Base-by-base conservation (phyloP, 2,888 invertebrate species). In the Teleogryllus oceanicus region DNA sequence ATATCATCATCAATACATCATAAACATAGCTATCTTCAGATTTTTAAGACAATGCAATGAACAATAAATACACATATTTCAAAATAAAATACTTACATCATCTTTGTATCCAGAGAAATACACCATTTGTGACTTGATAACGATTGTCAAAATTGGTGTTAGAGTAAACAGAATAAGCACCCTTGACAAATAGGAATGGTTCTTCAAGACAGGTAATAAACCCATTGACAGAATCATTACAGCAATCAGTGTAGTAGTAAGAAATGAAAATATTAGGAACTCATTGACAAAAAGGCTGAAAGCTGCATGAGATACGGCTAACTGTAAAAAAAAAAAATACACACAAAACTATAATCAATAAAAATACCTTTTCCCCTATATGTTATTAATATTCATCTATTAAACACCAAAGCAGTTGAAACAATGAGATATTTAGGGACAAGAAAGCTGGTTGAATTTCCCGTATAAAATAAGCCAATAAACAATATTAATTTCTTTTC, bases 261-360 rank as follows among this genome's bases (percentile, higher is more conserved):
- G 83, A 82, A 89, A 85, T 2, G 90, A 90, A 2, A 89, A 88
- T 79, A 91, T 84, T 81, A 91, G 85, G 87, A 91, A 88, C 83
- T 89, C 87, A 85, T 91, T 91, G 20, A 89, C 90, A 86, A 90
- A 90, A 83, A 91, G 87, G 81, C 90, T 86, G 62, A 89, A 84
- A 11, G 88, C 81, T 83, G 85, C 84, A 78, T 83, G 83, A 62
- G 82, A 81, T 74, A 90, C 86, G 13, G 88, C 88, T 76, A 87
- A 78, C 89, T 89, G 85, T 78, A 86, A 84, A 81, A 81, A 77
- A 77, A 83, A 81, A 80, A 49, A 24, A 74, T 5, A 18, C n/a
- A 74, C 2, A 37, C 24, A 37, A 37, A 2, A 37, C 4, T 37
- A 37, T 2, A 4, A 37, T 37, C 24, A 2, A 37, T 37, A 37